Base-by-base conservation (phyloP, 2,113 vertebrate species). In the Oreochromis niloticus region DNA sequence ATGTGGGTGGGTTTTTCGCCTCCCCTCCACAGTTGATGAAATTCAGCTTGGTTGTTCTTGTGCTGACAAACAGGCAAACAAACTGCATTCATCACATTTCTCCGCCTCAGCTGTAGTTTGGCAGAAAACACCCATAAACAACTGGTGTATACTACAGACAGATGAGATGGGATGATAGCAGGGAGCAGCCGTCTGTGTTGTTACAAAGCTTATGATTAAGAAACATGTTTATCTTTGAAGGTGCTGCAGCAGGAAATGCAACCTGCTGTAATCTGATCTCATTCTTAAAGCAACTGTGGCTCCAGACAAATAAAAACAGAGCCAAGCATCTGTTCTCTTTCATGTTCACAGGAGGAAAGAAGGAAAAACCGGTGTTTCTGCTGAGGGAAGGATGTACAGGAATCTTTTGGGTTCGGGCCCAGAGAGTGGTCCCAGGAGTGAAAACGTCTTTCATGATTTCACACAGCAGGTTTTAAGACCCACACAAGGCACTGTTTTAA, bases 211-310 rank as follows among this genome's bases (percentile, higher is more conserved):
- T 87, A 16, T 81, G 55, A 87, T 89, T 84, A 84, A 75, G 54
- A 90, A 81, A 84, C 43, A 11, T 75, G 61, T 79, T 87, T 87
- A 73, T 61, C 80, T 85, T 85, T 81, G 59, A 75, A 87, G 50
- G 24, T 52, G 19, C 68, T 82, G 83, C 80, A 87, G 83, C 22
- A 68, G 39, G 24, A 87, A 87, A 79, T 11, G 14, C 56, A 80
- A 83, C 52, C 80, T 71, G 66, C 50, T 83, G 71, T 83, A 83
- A 80, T 87, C 82, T 59, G 79, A 75, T 75, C 71, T 75, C 43
- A 48, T 75, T 75, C 71, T 75, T 75, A 85, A 81, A 84, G 87
- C 41, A 81, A 84, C 27, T 79, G 68, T 85, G 46, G 48, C 68
- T 71, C 22, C 57, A 85, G 54, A 79, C 30, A 39, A 82, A 85